Evolutionary conservation across 2,113 vertebrate species (phyloP).

Genomic region (Rhombomys opimus): DNA sequence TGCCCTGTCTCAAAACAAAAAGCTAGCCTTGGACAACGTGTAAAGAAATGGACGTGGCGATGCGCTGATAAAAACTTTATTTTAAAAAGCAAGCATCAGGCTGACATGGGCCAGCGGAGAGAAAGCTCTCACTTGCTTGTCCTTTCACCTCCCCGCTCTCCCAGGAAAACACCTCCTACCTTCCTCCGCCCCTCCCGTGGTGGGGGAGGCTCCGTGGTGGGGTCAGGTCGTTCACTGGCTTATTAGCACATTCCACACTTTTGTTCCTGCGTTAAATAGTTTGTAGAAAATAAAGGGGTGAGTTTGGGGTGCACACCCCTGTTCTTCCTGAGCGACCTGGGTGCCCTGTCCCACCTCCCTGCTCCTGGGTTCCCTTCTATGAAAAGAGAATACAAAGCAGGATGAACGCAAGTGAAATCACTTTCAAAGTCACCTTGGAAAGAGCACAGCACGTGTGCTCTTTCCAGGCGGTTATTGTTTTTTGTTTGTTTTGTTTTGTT

Average conservation of each 20-base stretch:
- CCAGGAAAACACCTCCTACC: too few relatives aligned
- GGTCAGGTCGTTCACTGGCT: not conserved
- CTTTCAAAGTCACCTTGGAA: not conserved
- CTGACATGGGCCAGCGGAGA: rapidly evolving
- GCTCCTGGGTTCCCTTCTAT: not conserved
- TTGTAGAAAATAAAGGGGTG: not conserved
- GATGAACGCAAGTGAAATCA: not conserved
- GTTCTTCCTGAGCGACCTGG: not conserved
- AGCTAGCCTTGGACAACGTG: not conserved
- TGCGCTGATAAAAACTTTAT: constrained; percentile 58
- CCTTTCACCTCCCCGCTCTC: not conserved
- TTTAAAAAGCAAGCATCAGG: not conserved
- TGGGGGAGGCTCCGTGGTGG: not conserved
- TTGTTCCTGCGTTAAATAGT: not conserved
- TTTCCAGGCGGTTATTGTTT: not conserved
- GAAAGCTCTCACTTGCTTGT: not conserved
- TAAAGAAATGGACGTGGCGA: not conserved
- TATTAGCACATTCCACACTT: not conserved
- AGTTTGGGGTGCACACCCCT: rapidly evolving
- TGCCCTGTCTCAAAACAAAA: not conserved
- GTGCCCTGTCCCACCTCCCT: not conserved
- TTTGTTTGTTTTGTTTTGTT: not conserved
- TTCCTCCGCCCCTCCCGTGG: not conserved
- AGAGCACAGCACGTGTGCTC: rapidly evolving
- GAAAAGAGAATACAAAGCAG: not conserved